Conservation (phyloP, 2,113 vertebrate species). For the Pseudorectes ferrugineus region DNA sequence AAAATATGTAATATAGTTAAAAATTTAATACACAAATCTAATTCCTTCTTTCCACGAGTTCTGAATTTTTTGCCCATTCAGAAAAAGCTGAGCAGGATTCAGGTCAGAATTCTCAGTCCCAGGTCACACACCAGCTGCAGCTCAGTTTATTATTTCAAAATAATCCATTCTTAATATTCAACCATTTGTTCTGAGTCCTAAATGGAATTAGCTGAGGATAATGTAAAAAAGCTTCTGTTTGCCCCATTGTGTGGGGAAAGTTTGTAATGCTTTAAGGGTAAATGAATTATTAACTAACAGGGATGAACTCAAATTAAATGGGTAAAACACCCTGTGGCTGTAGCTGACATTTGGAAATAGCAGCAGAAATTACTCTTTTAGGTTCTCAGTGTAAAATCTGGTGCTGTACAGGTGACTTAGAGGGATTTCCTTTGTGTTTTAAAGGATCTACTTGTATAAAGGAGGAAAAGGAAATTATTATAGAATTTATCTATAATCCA, state of each 20-base stretch:
- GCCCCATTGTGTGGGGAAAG: not conserved
- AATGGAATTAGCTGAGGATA: not conserved
- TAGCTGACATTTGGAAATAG: not conserved
- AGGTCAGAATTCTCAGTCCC: not conserved
- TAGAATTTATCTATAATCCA: fast-evolving
- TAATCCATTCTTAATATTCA: not conserved
- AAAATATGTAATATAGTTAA: not conserved
- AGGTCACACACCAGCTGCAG: not conserved
- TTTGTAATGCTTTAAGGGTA: not conserved
- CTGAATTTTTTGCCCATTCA: not conserved
- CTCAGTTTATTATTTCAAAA: not conserved
- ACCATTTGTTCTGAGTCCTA: not conserved
- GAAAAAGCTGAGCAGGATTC: not conserved
- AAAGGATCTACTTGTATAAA: not conserved
- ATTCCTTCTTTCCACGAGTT: not conserved
- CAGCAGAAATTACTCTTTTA: not conserved
- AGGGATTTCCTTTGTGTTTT: not conserved
- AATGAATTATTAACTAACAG: constrained; percentile 17
- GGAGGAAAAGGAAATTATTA: not conserved
- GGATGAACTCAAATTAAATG: not conserved
- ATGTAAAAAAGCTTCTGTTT: not conserved
- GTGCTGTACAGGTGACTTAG: fast-evolving
- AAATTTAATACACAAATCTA: not conserved
- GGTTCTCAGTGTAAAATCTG: not conserved
- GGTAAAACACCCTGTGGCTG: not conserved